Percentiles rank a stretch among this genome's conserved stretches.
Evolutionary conservation across 2,888 invertebrate species (phyloP).

Genomic region (Keiferia lycopersicella): DNA sequence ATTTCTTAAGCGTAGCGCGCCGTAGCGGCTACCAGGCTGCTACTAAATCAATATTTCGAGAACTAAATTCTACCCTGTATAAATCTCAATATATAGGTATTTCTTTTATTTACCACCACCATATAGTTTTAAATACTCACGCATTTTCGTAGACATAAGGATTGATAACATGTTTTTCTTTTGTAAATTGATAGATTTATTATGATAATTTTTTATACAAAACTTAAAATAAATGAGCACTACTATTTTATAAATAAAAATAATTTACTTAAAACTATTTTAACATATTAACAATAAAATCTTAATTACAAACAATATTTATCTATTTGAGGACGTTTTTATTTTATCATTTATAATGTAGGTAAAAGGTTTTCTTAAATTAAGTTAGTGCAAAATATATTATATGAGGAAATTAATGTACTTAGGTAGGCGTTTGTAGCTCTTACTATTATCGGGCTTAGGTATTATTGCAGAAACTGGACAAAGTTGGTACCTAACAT

Average conservation of each 20-base stretch:
- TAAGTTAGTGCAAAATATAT: not conserved
- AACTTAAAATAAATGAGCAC: slow-evolving; percentile 19
- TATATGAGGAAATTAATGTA: not conserved
- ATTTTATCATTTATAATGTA: slow-evolving; percentile 6
- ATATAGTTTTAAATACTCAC: not conserved
- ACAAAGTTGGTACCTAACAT: too few relatives aligned
- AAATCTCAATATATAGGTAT: not conserved
- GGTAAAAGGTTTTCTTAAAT: not conserved
- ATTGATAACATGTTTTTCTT: not conserved
- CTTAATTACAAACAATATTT: slow-evolving; percentile 5
- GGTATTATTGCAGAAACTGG: too few relatives aligned
- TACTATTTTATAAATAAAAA: slow-evolving; percentile 9
- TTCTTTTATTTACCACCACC: not conserved
- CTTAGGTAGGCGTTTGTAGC: not conserved
- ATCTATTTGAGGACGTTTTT: slow-evolving; percentile 14
- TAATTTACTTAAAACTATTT: slow-evolving; percentile 7
- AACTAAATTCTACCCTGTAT: too few relatives aligned
- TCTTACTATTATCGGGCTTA: not conserved
- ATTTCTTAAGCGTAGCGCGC: too few relatives aligned
- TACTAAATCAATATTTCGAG: too few relatives aligned
- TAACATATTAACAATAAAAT: slow-evolving; percentile 2
- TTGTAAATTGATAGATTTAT: not conserved
- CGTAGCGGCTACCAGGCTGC: too few relatives aligned
- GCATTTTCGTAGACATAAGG: not conserved
- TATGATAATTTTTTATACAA: slow-evolving; percentile 1